Base-by-base conservation (phyloP, 2,888 invertebrate species). In the Therioaphis trifolii region DNA sequence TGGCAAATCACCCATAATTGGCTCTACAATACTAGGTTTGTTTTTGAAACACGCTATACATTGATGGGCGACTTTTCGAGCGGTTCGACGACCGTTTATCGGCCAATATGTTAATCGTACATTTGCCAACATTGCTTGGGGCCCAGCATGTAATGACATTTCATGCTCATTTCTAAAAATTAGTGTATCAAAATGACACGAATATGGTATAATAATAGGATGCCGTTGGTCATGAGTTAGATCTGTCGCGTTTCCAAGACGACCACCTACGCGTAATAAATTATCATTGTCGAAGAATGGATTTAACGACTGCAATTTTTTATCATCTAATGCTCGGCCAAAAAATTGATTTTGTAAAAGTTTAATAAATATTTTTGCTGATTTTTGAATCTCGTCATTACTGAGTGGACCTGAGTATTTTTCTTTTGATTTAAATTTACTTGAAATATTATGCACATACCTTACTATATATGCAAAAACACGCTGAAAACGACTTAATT, bases 1-100 rank as follows among this genome's bases (percentile, higher is more conserved):
- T n/a, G 66, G 40, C 7, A 68, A n/a, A 12, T 68, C 11, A 12
- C 66, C 40, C 68, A 68, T 43, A 11, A 68, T 68, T 15, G 68
- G 68, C 3, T 68, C 40, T 21, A 68, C 11, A 2, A 43, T 7
- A 0, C 0, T 18, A 4, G 68, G 68, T 12, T 15, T n/a, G 14
- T 68, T 21, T 43, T 68, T 68, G 4, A 68, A 68, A 40, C 68
- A 68, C 27, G 14, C 11, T 43, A 68, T 14, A 4, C 68, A 40
- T 0, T 21, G 40, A 43, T 68, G 40, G 2, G 43, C 68, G 0
- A 68, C 21, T 0, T 21, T 21, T 4, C 21, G 43, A 3, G 40
- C 43, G 14, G 43, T 68, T 43, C 4, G 40, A 1, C 68, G 68
- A 21, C 40, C 66, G 12, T 21, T 43, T 5, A 68, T 12, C 4